These are phyloP conservation scores for Mandrillus leucophaeus DNA, from an alignment of 2,113 vertebrate species.

Conservation along the genomic window DNA sequence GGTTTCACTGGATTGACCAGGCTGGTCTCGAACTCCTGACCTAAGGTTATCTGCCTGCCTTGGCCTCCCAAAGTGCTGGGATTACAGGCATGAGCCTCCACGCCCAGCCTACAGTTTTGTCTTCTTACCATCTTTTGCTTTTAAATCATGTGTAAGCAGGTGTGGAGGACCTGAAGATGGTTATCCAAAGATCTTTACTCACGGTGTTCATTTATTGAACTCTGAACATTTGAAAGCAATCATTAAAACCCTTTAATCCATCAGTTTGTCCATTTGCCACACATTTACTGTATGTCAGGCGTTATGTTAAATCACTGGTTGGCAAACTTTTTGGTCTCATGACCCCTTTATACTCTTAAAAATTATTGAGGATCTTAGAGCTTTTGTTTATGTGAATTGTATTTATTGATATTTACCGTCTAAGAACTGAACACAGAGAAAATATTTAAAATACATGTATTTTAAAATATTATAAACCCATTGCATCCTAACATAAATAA, in stretches of 20 bases:
- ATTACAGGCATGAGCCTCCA: no score
- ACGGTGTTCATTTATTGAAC: neutral
- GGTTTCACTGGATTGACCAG: no score
- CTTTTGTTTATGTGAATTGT: conserved; percentile 1
- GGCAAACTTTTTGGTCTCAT: neutral
- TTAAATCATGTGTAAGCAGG: neutral
- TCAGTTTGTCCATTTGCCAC: neutral
- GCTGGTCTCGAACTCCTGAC: no score
- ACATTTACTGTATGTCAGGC: neutral
- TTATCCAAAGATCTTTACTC: neutral
- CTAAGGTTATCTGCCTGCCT: no score
- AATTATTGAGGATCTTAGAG: neutral
- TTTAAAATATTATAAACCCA: conserved; percentile 25
- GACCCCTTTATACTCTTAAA: neutral
- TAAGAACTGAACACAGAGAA: neutral
- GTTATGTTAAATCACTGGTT: neutral
- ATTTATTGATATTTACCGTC: conserved; percentile 4
- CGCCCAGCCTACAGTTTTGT: neutral
- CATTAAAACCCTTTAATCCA: neutral
- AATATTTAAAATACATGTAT: neutral
- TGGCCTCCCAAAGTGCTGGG: no score
- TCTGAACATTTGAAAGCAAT: neutral
- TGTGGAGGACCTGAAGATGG: neutral
- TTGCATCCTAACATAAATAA: conserved; percentile 32
- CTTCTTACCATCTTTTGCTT: neutral